Conservation (phyloP, 1,140 invertebrate genomes). For the Tetramorium alpestre region DNA sequence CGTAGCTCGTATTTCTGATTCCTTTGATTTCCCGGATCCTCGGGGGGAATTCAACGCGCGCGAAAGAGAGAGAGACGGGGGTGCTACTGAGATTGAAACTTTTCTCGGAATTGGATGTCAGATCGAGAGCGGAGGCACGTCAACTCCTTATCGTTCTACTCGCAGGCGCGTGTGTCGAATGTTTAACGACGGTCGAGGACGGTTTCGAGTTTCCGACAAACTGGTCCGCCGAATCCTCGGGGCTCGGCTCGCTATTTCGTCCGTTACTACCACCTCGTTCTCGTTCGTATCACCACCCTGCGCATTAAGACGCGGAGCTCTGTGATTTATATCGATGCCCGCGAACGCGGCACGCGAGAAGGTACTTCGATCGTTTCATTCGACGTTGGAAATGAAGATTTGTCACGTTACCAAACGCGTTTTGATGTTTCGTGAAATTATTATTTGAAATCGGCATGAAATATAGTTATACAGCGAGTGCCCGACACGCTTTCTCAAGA, state of each 20-base stretch:
- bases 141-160: constrained; percentile 79
- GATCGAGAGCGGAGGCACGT: constrained; percentile 75
- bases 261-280: neutral
- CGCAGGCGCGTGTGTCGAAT: constrained; percentile 79
- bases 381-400: constrained; percentile 38
- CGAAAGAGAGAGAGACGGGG: neutral
- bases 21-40: constrained; percentile 77
- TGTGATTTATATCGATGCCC: constrained; percentile 49
- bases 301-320: constrained; percentile 11
- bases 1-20: constrained; percentile 74
- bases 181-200: constrained; percentile 74
- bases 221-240: constrained; percentile 40
- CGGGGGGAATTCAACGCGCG: constrained; percentile 72
- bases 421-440: constrained; percentile 1
- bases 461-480: neutral
- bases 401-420: constrained; percentile 30
- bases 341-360: constrained; percentile 44
- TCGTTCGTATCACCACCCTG: constrained; percentile 13
- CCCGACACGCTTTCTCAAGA: neutral
- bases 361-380: neutral
- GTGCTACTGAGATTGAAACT: constrained; percentile 79
- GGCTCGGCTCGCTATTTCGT: neutral
- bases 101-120: constrained; percentile 82
- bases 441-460: neutral
- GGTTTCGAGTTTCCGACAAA: constrained; percentile 57